phyloP scores from a whole-genome alignment of 2,797 vertebrate species.

The Gallirallus australis region DNA sequence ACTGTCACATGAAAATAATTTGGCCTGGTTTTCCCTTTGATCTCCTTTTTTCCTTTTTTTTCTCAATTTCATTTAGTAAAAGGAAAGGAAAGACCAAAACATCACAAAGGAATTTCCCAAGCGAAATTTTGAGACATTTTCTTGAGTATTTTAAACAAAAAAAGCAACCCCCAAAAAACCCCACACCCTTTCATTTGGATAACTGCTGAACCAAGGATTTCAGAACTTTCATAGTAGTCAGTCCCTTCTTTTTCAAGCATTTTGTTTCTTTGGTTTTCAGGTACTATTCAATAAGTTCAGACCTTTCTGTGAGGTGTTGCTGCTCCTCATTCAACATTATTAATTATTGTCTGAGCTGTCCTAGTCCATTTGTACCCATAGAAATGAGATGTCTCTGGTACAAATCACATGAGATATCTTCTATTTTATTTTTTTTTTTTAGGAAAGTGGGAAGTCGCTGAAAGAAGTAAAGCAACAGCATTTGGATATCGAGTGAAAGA shows the following conservation, averaged over 20 bases:
- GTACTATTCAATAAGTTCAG: background rate
- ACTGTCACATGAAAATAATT: background rate
- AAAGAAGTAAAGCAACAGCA: background rate
- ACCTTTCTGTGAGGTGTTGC: background rate
- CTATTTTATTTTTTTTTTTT: background rate
- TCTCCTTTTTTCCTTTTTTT: background rate
- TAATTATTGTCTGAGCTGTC: background rate
- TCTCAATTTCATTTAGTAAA: background rate
- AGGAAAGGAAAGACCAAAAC: background rate
- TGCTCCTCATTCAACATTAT: background rate
- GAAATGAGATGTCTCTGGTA: background rate
- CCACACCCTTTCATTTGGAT: background rate
- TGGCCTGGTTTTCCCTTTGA: background rate
- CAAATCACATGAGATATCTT: background rate
- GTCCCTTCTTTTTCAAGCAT: background rate
- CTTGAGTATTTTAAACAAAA: background rate
- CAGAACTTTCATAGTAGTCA: background rate
- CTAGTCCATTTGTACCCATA: background rate
- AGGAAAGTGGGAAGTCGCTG: background rate
- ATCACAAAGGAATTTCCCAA: background rate
- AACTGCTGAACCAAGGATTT: background rate
- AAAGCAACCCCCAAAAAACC: background rate
- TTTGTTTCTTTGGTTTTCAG: background rate
- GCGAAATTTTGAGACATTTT: background rate
- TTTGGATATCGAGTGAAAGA: background rate